Evolutionary conservation across 2,113 vertebrate species (phyloP).

Genomic region (Phaethon lepturus): DNA sequence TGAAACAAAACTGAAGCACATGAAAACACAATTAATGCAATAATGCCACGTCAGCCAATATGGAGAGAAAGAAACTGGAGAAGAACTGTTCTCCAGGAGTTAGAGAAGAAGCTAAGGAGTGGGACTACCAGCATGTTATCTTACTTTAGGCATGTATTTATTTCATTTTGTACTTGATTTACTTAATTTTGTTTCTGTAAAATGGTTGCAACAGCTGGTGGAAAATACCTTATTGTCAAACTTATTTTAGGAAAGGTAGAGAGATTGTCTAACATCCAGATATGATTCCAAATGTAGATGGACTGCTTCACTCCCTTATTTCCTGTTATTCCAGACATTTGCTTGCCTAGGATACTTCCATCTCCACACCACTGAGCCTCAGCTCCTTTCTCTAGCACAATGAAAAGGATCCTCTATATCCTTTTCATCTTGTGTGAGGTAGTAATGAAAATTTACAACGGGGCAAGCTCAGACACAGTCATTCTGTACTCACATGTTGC

Average conservation of each 20-base stretch:
- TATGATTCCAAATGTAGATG: background rate
- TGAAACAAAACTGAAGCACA: background rate
- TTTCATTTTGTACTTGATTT: background rate
- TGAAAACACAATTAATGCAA: background rate
- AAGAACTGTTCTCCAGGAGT: background rate
- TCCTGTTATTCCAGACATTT: background rate
- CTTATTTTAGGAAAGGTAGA: background rate
- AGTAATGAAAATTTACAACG: background rate
- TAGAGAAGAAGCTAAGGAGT: background rate
- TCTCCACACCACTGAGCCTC: background rate
- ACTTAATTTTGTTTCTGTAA: background rate
- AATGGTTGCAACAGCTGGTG: background rate
- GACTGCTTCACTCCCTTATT: background rate
- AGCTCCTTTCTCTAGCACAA: background rate
- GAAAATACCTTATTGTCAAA: background rate
- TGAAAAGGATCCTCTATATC: background rate
- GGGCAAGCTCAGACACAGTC: accelerated
- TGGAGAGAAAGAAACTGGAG: background rate
- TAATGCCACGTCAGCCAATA: background rate
- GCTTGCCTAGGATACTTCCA: background rate
- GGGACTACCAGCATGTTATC: accelerated
- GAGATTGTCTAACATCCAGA: background rate
- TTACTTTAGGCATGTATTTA: background rate
- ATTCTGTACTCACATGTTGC: background rate
- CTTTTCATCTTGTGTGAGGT: background rate